Evolutionary conservation across 92 coral and sea anemone genomes (phyloP), one percentile per base, ranked within the genome.

Genomic region (Chrysogorgia sp.): DNA sequence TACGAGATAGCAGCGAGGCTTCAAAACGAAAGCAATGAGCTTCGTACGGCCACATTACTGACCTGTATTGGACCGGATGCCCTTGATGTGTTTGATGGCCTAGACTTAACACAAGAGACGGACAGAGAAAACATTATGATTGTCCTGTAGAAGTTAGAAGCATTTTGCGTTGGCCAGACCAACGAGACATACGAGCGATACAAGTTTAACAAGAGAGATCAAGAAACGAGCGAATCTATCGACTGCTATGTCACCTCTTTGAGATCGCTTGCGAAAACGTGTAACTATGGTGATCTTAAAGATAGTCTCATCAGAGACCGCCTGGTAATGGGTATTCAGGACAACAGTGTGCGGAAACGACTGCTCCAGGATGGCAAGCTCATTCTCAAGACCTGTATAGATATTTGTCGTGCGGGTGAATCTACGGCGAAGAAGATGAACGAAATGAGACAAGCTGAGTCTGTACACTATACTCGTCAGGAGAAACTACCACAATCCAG

Each of bases 171-270:
- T 24, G 87, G 87, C 35, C 88, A 86, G 66, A 67, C 79, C 30
- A 87, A 87, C 49, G 86, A 87, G 72, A 87, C 87, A 21, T 81
- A 80, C 74, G 88, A 87, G 75, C 79, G 89, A n/a, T 90, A 90
- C 56, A 63, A 30, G 29, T 84, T 84, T 45, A 81, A 87, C 72
- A 81, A 80, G 76, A 52, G 91, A 71, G 80, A 72, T 33, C 91
- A 84, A 82, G 91, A 87, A 63, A 77, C 62, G 28, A 80, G 76
- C 35, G 89, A 90, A 72, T 33, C 91, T 5, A 52, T 87, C 31
- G 96, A 90, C 62, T 81, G 91, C 8, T 83, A 80, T 60, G 81
- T 89, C 76, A 61, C 93, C 21, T 82, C 86, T 37, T 70, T 86
- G 40, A 66, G 74, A 26, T 79, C 85, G 0, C 82, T 74, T 29